A percentile compares a stretch with the other conserved stretches of the same genome.
phyloP scores from a whole-genome alignment of 1,140 invertebrate species.

The Drosophila virilis region DNA sequence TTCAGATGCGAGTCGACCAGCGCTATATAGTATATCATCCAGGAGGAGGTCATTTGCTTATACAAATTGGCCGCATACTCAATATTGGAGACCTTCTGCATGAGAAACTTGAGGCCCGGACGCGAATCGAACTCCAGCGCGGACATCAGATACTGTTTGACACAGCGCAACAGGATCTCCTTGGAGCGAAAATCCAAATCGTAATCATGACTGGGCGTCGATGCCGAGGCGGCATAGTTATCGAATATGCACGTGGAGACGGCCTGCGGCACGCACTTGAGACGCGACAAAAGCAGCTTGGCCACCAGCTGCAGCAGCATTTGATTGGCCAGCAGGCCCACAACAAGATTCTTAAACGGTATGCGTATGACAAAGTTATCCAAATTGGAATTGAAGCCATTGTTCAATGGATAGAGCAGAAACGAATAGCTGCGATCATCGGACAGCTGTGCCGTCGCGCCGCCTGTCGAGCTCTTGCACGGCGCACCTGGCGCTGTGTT shows the following conservation, averaged over 20 bases:
- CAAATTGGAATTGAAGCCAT: slow-evolving; percentile 89
- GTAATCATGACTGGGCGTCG: slow-evolving; percentile 85
- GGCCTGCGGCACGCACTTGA: slow-evolving; percentile 82
- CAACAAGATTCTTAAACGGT: slow-evolving; percentile 93
- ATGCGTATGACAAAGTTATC: slow-evolving; percentile 93
- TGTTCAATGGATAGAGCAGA: slow-evolving; percentile 92
- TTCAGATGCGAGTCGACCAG: slow-evolving; percentile 92
- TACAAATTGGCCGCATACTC: slow-evolving; percentile 96
- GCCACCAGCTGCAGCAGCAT: slow-evolving; percentile 96
- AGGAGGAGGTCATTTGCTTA: slow-evolving; percentile 95
- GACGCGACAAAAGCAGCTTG: slow-evolving; percentile 90
- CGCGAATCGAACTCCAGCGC: slow-evolving; percentile 94
- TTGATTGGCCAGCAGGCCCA: slow-evolving; percentile 95
- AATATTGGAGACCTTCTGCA: slow-evolving; percentile 95
- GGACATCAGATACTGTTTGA: slow-evolving; percentile 92
- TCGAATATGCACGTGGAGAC: slow-evolving; percentile 84
- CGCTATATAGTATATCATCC: slow-evolving; percentile 94
- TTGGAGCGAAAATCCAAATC: slow-evolving; percentile 85
- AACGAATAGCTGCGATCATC: slow-evolving; percentile 95
- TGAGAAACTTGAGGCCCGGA: slow-evolving; percentile 95
- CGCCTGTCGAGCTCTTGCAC: slow-evolving; percentile 12
- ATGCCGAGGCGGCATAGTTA: slow-evolving; percentile 81
- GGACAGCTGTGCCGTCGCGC: slow-evolving; percentile 79
- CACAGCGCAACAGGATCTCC: slow-evolving; percentile 88
- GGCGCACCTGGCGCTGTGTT: slow-evolving; percentile 2